phyloP scores from a whole-genome alignment of 1,140 invertebrate genomes.

The Drosophila leontia region DNA sequence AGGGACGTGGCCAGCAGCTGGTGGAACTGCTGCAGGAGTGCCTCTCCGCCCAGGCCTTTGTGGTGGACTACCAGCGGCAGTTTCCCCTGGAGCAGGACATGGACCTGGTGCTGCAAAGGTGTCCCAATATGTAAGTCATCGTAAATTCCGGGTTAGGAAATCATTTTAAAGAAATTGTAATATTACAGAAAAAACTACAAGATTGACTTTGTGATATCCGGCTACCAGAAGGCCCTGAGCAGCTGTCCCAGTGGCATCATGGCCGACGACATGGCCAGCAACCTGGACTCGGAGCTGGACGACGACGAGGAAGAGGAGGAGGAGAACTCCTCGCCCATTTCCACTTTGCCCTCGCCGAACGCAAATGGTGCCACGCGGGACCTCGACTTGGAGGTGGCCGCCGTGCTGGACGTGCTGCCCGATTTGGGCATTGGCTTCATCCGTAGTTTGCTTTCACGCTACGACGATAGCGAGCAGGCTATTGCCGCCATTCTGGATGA shows the following conservation, averaged over 20 bases:
- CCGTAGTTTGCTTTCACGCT: conserved; percentile 90
- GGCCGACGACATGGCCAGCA: conserved; percentile 48
- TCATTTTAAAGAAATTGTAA: not conserved
- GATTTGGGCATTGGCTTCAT: conserved; percentile 91
- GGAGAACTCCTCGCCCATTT: not conserved
- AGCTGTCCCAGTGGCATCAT: conserved; percentile 51
- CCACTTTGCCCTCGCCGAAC: conserved; percentile 13
- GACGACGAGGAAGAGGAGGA: conserved; percentile 11
- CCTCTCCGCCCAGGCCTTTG: conserved; percentile 89
- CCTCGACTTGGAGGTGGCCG: conserved; percentile 70
- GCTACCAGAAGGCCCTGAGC: conserved; percentile 65
- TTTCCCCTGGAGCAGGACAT: conserved; percentile 88
- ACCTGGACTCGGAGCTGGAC: conserved; percentile 32
- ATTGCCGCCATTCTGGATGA: conserved; percentile 93
- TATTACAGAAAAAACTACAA: conserved; percentile 87
- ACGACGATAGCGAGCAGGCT: conserved; percentile 90
- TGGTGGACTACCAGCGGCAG: conserved; percentile 89
- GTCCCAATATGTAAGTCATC: conserved; percentile 88
- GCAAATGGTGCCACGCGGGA: conserved; percentile 52
- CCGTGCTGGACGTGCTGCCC: conserved; percentile 89
- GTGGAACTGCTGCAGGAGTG: conserved; percentile 87
- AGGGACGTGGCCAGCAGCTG: conserved; percentile 85
- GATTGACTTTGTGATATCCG: conserved; percentile 84
- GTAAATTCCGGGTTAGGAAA: too few species aligned
- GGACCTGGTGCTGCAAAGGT: conserved; percentile 86